A percentile compares a stretch with the other conserved stretches of the same genome.
Conservation (phyloP, 1,140 invertebrate genomes). For the Drosophila rufa region DNA sequence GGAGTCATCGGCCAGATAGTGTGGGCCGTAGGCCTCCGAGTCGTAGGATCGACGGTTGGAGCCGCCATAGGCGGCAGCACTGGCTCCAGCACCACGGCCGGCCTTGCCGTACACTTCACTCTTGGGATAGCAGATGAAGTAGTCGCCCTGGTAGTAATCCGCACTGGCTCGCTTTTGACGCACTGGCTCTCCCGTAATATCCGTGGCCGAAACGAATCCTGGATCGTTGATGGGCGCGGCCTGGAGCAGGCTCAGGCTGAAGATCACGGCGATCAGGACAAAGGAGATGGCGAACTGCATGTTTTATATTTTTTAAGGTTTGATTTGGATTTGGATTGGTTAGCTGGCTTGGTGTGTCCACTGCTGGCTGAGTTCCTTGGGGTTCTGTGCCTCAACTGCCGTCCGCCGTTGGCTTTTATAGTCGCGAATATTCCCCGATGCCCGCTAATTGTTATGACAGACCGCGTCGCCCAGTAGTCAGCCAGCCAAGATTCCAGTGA, state of each 20-base stretch:
- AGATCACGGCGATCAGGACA: slow-evolving; percentile 25
- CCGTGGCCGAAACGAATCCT: slow-evolving; percentile 46
- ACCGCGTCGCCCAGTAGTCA: slow-evolving; percentile 26
- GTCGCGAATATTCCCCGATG: slow-evolving; percentile 42
- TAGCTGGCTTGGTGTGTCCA: slow-evolving; percentile 21
- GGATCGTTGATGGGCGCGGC: slow-evolving; percentile 36
- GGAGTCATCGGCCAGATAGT: slow-evolving; percentile 33
- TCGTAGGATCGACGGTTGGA: slow-evolving; percentile 55
- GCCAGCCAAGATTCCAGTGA: slow-evolving; percentile 16
- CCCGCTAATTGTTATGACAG: slow-evolving; percentile 68
- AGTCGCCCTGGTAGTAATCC: slow-evolving; percentile 55
- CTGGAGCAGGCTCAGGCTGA: slow-evolving; percentile 25
- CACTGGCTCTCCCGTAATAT: slow-evolving; percentile 61
- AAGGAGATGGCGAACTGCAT: slow-evolving; percentile 47
- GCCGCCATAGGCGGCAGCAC: neutral
- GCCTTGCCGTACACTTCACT: slow-evolving; percentile 54
- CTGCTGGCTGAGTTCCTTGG: slow-evolving; percentile 51
- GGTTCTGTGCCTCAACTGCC: slow-evolving; percentile 55
- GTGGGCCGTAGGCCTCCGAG: slow-evolving; percentile 12
- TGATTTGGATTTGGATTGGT: neutral
- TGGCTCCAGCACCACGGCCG: too few species aligned
- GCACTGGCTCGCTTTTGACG: slow-evolving; percentile 53
- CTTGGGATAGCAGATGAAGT: slow-evolving; percentile 72
- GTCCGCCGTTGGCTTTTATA: slow-evolving; percentile 56
- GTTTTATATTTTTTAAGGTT: slow-evolving; percentile 15